These are phyloP conservation scores for Phrynosoma platyrhinos DNA, from an alignment of 2,113 vertebrate genomes.

Conservation along the genomic window DNA sequence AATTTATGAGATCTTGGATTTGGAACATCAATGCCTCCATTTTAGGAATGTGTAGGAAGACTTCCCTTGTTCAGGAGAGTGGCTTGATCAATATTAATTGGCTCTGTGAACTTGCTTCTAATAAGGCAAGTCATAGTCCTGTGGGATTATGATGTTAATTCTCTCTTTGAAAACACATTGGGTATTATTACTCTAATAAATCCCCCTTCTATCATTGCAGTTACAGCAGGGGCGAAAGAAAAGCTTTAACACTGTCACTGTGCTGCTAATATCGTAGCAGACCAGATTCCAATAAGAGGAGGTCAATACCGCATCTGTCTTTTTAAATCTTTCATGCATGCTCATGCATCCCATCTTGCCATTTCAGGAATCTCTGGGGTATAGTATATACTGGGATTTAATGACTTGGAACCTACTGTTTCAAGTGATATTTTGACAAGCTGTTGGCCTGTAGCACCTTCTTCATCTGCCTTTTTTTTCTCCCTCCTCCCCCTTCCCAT, in stretches of 20 bases:
- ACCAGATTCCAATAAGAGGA: conserved; percentile 29
- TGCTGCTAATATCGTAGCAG: conserved; percentile 6
- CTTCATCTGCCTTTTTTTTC: neutral
- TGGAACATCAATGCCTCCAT: neutral
- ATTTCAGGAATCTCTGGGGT: conserved; percentile 45
- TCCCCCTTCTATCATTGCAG: conserved; percentile 29
- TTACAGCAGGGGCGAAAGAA: neutral
- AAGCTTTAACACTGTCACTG: conserved; percentile 19
- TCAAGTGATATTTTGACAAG: conserved; percentile 53
- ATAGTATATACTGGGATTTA: conserved; percentile 48
- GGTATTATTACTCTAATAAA: conserved; percentile 10
- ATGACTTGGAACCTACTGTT: conserved; percentile 59
- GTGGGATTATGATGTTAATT: conserved; percentile 6
- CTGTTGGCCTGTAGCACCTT: conserved; percentile 30
- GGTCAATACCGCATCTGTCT: conserved; percentile 48
- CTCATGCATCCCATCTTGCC: conserved; percentile 25
- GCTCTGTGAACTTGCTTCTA: conserved; percentile 3
- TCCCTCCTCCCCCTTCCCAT: neutral
- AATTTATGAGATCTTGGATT: conserved; percentile 37
- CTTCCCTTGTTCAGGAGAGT: conserved; percentile 12
- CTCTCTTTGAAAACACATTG: conserved; percentile 12
- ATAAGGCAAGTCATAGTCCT: neutral
- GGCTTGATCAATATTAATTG: conserved; percentile 43
- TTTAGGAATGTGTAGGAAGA: conserved; percentile 16
- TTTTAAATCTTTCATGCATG: conserved; percentile 41